Conservation (phyloP, 2,113 vertebrate genomes). For the Astur gentilis region DNA sequence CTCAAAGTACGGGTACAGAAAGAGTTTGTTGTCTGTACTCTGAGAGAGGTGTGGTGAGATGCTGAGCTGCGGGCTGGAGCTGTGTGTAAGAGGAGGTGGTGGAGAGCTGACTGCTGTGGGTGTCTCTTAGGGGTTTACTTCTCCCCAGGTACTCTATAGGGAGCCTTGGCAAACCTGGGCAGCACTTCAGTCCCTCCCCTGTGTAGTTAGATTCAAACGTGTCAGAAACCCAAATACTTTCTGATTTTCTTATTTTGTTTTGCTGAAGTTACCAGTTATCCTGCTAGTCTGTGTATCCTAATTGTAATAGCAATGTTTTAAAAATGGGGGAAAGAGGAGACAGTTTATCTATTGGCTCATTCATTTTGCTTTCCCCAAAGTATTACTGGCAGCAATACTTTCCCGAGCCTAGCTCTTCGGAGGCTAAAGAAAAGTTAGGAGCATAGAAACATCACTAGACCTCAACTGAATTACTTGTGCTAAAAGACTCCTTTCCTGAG, state of each 20-base stretch:
- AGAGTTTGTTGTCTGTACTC: background rate
- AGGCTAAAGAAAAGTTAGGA: background rate
- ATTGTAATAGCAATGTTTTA: background rate
- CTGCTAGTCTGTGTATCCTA: rapidly evolving
- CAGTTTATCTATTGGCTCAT: background rate
- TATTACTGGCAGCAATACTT: background rate
- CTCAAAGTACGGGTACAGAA: background rate
- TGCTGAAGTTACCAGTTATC: background rate
- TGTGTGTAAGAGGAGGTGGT: background rate
- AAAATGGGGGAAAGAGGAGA: background rate
- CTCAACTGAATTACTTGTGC: background rate
- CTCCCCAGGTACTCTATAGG: background rate
- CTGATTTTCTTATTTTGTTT: background rate
- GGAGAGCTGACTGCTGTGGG: background rate
- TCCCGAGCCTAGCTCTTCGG: background rate
- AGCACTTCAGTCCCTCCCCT: background rate
- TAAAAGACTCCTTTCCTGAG: background rate
- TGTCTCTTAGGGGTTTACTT: background rate
- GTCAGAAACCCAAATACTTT: background rate
- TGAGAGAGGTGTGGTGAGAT: background rate
- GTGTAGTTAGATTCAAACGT: background rate
- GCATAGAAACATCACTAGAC: background rate
- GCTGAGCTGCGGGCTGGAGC: background rate
- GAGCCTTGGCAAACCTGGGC: background rate
- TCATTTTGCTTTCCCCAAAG: background rate